These are phyloP conservation scores for Fregetta grallaria DNA, from an alignment of 2,113 vertebrate genomes.

Conservation along the genomic window DNA sequence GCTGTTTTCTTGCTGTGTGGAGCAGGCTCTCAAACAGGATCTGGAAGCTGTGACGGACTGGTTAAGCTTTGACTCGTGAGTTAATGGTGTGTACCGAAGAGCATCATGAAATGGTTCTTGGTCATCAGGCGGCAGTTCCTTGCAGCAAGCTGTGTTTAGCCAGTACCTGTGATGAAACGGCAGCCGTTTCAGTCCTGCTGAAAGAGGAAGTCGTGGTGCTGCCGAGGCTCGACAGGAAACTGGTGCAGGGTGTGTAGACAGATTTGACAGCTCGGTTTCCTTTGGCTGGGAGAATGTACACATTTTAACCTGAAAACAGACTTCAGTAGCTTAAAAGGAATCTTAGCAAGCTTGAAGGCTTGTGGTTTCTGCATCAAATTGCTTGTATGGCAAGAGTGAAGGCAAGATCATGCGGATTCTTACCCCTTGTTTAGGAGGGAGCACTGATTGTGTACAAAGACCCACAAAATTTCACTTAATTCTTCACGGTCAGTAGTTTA, in stretches of 20 bases:
- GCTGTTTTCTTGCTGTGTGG: background rate
- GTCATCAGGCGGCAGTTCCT: background rate
- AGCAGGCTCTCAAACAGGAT: background rate
- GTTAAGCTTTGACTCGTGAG: accelerated
- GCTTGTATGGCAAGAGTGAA: accelerated
- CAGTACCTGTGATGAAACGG: background rate
- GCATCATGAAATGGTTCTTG: background rate
- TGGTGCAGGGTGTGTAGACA: background rate
- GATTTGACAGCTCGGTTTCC: conserved; percentile 11
- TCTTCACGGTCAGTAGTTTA: background rate
- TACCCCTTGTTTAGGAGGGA: background rate
- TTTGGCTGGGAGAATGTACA: background rate
- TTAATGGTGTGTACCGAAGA: background rate
- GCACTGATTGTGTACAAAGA: background rate
- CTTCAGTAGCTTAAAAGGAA: background rate
- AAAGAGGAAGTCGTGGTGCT: conserved; percentile 44
- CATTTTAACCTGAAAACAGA: background rate
- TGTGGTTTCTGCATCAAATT: background rate
- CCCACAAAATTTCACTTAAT: background rate
- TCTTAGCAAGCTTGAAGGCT: background rate
- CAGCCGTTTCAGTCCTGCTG: background rate
- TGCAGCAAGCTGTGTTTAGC: background rate
- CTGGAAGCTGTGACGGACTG: background rate
- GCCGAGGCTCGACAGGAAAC: background rate
- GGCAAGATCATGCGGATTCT: background rate